Evolutionary conservation across 64 coral and sea anemone species (phyloP), one percentile per base, ranked within the genome.

Genomic region (Catalaphyllia jardinei): DNA sequence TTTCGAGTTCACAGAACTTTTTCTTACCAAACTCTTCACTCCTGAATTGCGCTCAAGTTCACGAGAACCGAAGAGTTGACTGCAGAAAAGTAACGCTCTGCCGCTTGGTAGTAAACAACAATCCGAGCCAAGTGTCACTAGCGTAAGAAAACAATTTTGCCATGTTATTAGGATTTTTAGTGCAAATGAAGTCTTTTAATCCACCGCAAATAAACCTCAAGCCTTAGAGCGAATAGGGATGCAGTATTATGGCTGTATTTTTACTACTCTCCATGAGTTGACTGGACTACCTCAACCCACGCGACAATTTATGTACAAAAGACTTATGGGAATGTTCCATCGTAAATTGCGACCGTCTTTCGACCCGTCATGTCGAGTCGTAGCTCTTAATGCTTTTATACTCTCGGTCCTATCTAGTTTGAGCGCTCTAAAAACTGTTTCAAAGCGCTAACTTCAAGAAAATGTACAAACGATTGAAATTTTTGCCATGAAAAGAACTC

Each of bases 261-360:
- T 85, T 85, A 69, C 62, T 85, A 28, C 62, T 69, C 81, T 85
- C 81, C 81, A 85, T 30, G 81, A 85, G 19, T 85, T 85, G 31
- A 85, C 81, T 51, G 81, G 62, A 50, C 31, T 51, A 85, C 62
- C 62, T 52, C 39, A 71, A 50, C 81, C 81, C 81, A 85, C 81
- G 81, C 81, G 81, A 85, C 81, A 85, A 85, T 67, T 85, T 85
- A 85, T 85, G 81, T 85, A 85, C 81, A 85, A 71, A 85, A 85
- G 81, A 85, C 81, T 85, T 85, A 85, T 85, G 81, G 81, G 62
- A 85, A 85, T 85, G 81, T 51, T 46, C 4, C 42, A 71, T 25
- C 63, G 51, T 51, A 24, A 71, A 63, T 39, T 83, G 16, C 24
- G 62, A 51, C 61, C 60, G 52, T 85, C 31, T 71, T 46, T 85